Base-by-base conservation (phyloP, 2,888 invertebrate species). In the Sarcophaga caerulescens region DNA sequence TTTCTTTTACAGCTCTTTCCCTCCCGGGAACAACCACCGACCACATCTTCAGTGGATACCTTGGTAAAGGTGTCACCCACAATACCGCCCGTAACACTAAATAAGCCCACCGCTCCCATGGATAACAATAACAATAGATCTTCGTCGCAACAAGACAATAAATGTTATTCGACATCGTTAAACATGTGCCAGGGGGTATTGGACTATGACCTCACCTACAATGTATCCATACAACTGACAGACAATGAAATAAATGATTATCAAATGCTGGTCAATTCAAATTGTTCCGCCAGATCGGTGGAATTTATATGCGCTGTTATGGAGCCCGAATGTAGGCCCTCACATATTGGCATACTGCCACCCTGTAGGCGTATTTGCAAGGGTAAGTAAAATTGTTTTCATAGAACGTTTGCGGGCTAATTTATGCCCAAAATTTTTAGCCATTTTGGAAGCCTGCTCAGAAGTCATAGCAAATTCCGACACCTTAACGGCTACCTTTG, bases 331-430 rank as follows among this genome's bases (percentile, higher is more conserved):
- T 96, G 96, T 90, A 94, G 94, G 83, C 95, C 95, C 0, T 93
- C 94, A 19, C 94, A 95, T 14, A 94, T 94, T 87, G 94, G 94
- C 8, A 92, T 94, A n/a, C 94, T 95, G 87, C 94, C 94, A 89
- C 96, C 96, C 0, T 96, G 96, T 90, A 94, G 95, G 87, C 94
- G 94, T 89, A 94, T 96, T 86, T 96, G 96, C 89, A 95, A 94
- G 94, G 94, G 96, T 96, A n/a, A 70, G 81, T 62, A 66, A 4
- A 10, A 52, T 4, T 52, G 4, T 52, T 17, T 63, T 23, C 1
- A 25, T 17, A 62, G 17, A 17, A 35, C 8, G 14, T 25, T 25
- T 44, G n/a, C 21, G 44, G 1, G 17, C 14, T 3, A 65, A 23
- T 59, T 63, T 63, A 17, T 52, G 0, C 0, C 1, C 14, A 14